A percentile compares a stretch with the other conserved stretches of the same genome.
phyloP scores from a whole-genome alignment of 2,113 vertebrate species.

The Vulpes ferrilata region DNA sequence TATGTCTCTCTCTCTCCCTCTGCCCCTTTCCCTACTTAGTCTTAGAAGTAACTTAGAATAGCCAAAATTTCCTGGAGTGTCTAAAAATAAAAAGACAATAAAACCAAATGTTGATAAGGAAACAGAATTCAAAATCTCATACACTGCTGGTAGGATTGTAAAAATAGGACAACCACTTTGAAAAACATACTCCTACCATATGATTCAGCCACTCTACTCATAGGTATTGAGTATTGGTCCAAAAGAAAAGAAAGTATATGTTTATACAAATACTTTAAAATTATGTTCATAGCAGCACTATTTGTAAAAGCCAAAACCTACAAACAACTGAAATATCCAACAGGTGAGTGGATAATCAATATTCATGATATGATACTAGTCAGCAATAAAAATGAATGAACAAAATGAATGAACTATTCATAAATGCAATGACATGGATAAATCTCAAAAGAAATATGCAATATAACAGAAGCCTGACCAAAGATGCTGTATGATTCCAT shows the following conservation, averaged over 20 bases:
- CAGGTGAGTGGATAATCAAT: background rate
- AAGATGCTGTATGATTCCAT: background rate
- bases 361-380: background rate
- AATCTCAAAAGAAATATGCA: constrained; percentile 25
- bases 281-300: background rate
- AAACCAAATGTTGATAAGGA: background rate
- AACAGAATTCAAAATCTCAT: background rate
- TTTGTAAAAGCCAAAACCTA: background rate
- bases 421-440: background rate
- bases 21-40: background rate
- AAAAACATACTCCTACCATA: background rate
- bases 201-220: background rate
- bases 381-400: background rate
- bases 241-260: background rate
- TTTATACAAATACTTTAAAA: background rate
- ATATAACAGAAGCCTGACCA: background rate
- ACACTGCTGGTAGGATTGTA: background rate
- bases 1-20: background rate
- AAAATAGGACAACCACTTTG: constrained; percentile 3
- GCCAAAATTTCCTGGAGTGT: background rate
- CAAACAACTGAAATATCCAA: background rate
- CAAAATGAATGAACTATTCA: background rate
- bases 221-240: background rate
- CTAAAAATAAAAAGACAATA: background rate
- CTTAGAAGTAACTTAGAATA: no score